Percentiles rank a stretch among this genome's conserved stretches.
Conservation (phyloP, 1,140 invertebrate species). For the Tetragonula clypearis region DNA sequence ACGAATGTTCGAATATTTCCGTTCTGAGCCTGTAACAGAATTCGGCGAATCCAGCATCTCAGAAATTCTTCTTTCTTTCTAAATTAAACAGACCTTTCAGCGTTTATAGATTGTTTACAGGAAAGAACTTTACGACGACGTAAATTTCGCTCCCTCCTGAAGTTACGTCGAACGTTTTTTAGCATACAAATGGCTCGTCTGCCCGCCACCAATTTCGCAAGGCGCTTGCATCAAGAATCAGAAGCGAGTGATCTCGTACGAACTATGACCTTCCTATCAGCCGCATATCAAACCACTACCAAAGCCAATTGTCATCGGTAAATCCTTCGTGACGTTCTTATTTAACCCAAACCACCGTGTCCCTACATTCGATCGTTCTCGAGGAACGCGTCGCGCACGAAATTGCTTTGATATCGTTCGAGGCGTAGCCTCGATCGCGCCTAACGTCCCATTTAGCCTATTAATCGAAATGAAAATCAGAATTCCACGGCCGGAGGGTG, state of each 20-base stretch:
- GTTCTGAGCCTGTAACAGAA: neutral
- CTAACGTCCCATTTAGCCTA: neutral
- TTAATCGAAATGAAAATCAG: constrained; percentile 32
- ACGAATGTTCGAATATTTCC: neutral
- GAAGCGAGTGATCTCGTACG: neutral
- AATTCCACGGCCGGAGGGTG: neutral
- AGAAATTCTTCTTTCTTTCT: neutral
- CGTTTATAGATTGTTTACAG: neutral
- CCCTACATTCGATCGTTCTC: neutral
- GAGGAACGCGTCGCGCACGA: neutral
- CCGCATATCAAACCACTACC: neutral
- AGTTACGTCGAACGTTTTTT: neutral
- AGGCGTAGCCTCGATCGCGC: neutral
- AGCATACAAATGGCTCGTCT: constrained; percentile 10
- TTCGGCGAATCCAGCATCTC: neutral
- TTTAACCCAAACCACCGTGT: neutral
- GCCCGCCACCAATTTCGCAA: constrained; percentile 1
- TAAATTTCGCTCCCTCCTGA: neutral
- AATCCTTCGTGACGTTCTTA: neutral
- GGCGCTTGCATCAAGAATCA: neutral
- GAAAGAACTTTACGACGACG: neutral
- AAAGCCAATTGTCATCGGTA: neutral
- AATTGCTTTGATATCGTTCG: neutral
- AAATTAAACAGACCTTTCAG: neutral
- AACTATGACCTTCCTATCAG: neutral